Evolutionary conservation across 1,140 invertebrate species (phyloP).

Genomic region (Drosophila kurseongensis): DNA sequence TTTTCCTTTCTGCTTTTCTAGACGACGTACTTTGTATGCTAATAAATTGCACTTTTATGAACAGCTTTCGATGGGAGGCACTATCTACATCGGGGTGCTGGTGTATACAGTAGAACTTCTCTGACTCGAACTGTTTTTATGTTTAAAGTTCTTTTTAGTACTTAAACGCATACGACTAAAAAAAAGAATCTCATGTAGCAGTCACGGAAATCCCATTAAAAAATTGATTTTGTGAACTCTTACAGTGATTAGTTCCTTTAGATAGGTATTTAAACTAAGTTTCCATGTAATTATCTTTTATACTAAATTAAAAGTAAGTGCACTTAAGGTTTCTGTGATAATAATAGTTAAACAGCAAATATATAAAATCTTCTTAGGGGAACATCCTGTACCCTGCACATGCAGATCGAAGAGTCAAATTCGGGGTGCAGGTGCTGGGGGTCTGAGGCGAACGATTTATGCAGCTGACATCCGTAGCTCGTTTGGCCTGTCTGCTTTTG

Average conservation of each 20-base stretch:
- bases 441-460: slow-evolving; percentile 67
- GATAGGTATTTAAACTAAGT: too few species aligned
- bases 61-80: slow-evolving; percentile 52
- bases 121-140: not conserved
- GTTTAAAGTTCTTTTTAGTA: not conserved
- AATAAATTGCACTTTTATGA: slow-evolving; percentile 83
- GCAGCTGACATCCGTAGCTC: slow-evolving; percentile 78
- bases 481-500: slow-evolving; percentile 57
- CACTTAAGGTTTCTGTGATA: too few species aligned
- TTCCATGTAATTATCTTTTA: too few species aligned
- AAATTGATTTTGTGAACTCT: too few species aligned
- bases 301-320: too few species aligned
- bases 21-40: slow-evolving; percentile 69
- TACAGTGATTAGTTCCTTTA: too few species aligned
- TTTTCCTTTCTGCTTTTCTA: slow-evolving; percentile 23
- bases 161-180: too few species aligned
- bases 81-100: slow-evolving; percentile 10
- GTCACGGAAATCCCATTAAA: too few species aligned
- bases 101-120: slow-evolving; percentile 5
- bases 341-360: too few species aligned
- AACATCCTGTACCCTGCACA: slow-evolving; percentile 17
- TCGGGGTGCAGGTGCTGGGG: slow-evolving; percentile 18
- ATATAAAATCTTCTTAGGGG: not conserved
- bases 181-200: not conserved
- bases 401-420: slow-evolving; percentile 18